A percentile compares a stretch with the other conserved stretches of the same genome.
These are phyloP conservation scores for Cotesia congregata DNA, from an alignment of 2,888 invertebrate genomes.

Conservation along the genomic window DNA sequence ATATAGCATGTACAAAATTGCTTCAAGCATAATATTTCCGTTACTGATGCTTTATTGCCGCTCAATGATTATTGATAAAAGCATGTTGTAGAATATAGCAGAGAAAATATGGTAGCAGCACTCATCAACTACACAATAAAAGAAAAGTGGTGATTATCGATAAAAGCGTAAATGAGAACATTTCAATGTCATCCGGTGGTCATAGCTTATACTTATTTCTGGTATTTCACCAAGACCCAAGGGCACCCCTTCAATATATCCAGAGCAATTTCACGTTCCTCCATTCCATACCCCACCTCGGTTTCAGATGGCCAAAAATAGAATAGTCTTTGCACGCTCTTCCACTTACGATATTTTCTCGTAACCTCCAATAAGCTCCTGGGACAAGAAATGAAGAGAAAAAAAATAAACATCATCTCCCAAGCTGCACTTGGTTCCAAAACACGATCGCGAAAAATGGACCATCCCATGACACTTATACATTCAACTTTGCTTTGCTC, in stretches of 20 bases:
- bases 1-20: no score
- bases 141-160: constrained; percentile 7
- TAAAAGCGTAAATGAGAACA: constrained; percentile 12
- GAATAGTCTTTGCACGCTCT: constrained; percentile 59
- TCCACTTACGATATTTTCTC: constrained; percentile 57
- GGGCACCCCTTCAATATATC: constrained; percentile 54
- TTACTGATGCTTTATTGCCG: neutral
- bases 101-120: neutral
- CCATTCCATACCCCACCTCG: constrained; percentile 34
- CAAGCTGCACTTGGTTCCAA: constrained; percentile 65
- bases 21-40: no score
- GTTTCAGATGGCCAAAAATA: constrained; percentile 32
- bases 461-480: constrained; percentile 66
- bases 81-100: neutral
- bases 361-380: constrained; percentile 43
- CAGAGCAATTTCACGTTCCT: constrained; percentile 52
- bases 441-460: constrained; percentile 59
- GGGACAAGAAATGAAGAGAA: constrained; percentile 30
- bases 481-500: constrained; percentile 64
- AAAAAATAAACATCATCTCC: constrained; percentile 54
- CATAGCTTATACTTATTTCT: constrained; percentile 7
- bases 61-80: neutral
- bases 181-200: constrained; percentile 7
- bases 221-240: constrained; percentile 28
- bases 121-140: neutral